Evolutionary conservation across 2,888 invertebrate genomes (phyloP).

Genomic region (Venusia cambrica): DNA sequence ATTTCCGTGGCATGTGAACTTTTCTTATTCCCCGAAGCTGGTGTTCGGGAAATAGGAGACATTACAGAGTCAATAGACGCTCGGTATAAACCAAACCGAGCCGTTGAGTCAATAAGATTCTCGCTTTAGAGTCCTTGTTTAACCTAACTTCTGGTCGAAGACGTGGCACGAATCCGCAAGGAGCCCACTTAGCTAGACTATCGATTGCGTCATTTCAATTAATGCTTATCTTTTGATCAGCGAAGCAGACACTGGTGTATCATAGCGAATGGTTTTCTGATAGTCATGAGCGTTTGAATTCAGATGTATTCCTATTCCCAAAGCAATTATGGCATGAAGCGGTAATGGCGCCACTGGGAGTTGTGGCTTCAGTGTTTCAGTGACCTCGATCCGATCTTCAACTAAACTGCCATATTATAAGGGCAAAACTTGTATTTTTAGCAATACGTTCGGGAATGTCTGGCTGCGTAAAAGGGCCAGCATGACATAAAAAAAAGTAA

Average conservation of each 20-base stretch:
- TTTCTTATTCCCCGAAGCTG: slow-evolving; percentile 72
- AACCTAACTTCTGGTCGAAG: slow-evolving; percentile 55
- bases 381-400: slow-evolving; percentile 39
- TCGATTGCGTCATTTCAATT: slow-evolving; percentile 52
- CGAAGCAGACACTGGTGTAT: slow-evolving; percentile 17
- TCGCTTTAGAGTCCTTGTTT: slow-evolving; percentile 61
- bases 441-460: slow-evolving; percentile 25
- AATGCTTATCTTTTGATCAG: slow-evolving; percentile 43
- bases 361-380: slow-evolving; percentile 36
- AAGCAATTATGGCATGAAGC: slow-evolving; percentile 46
- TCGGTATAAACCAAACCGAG: slow-evolving; percentile 53
- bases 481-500: slow-evolving; percentile 30
- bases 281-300: slow-evolving; percentile 32
- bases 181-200: slow-evolving; percentile 36
- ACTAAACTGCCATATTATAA: slow-evolving; percentile 21
- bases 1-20: slow-evolving; percentile 64
- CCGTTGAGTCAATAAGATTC: slow-evolving; percentile 67
- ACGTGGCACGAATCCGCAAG: slow-evolving; percentile 55
- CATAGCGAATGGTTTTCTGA: slow-evolving; percentile 22
- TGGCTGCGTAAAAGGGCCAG: slow-evolving; percentile 28
- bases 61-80: slow-evolving; percentile 75
- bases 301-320: slow-evolving; percentile 45
- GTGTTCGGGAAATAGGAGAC: slow-evolving; percentile 75
- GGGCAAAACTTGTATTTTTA: slow-evolving; percentile 26
- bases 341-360: slow-evolving; percentile 39